Conservation (phyloP, 2,113 vertebrate species). For the Accipiter cooperii region DNA sequence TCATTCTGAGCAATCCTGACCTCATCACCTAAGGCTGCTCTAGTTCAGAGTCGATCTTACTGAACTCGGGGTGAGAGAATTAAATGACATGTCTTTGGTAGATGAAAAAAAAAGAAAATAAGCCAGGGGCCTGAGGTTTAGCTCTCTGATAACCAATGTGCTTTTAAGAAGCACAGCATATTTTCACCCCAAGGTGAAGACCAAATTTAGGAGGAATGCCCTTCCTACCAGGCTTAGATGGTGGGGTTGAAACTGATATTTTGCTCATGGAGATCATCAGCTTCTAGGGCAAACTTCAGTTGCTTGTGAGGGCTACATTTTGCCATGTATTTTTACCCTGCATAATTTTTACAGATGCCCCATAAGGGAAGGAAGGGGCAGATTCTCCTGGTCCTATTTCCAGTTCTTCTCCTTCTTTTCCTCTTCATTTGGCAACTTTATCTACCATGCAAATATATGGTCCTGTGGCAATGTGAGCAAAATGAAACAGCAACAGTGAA, state of each 20-base stretch:
- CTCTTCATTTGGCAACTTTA: background rate
- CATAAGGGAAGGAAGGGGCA: background rate
- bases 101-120: conserved; percentile 24
- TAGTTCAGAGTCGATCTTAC: background rate
- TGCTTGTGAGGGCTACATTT: background rate
- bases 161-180: background rate
- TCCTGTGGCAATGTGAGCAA: fast-evolving
- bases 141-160: background rate
- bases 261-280: background rate
- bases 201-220: background rate
- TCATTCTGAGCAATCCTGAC: conserved; percentile 43
- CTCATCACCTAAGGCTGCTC: conserved; percentile 39
- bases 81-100: conserved; percentile 20
- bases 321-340: background rate
- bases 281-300: background rate
- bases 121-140: background rate
- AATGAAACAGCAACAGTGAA: background rate
- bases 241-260: background rate
- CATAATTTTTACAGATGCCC: background rate
- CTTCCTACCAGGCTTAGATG: background rate
- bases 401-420: background rate
- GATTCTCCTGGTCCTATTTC: background rate
- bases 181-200: background rate
- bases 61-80: conserved; percentile 28
- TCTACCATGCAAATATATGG: background rate